A percentile compares a stretch with the other conserved stretches of the same genome.
Conservation (phyloP, 2,113 vertebrate species). For the Anoura caudifer region DNA sequence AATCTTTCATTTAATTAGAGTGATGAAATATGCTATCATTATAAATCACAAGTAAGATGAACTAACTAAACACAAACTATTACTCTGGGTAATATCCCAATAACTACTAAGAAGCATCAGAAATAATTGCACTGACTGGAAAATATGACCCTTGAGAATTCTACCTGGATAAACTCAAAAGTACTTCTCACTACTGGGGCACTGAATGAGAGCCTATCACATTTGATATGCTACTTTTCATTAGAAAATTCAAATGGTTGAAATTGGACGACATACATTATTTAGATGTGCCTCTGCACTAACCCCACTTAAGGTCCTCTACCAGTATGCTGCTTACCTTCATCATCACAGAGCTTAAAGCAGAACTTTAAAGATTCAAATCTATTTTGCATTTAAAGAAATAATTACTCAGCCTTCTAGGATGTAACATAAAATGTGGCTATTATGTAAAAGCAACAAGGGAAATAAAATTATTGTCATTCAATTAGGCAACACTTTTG, state of each 20-base stretch:
- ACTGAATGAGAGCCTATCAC: constrained; percentile 18
- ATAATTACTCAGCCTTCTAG: not conserved
- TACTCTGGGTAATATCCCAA: constrained; percentile 14
- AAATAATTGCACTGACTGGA: constrained; percentile 23
- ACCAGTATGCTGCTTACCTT: not conserved
- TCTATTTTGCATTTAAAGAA: constrained; percentile 15
- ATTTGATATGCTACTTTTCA: constrained; percentile 38
- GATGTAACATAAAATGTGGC: not conserved
- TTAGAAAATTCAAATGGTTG: constrained; percentile 44
- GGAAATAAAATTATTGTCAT: constrained; percentile 24
- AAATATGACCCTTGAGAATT: constrained; percentile 25
- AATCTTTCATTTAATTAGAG: constrained; percentile 9
- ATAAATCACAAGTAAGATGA: constrained; percentile 27
- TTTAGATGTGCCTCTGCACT: constrained; percentile 41
- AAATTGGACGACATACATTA: constrained; percentile 25
- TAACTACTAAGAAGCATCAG: constrained; percentile 28
- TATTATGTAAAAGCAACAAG: not conserved
- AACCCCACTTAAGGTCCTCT: not conserved
- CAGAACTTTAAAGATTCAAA: not conserved
- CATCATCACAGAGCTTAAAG: not conserved
- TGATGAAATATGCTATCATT: constrained; percentile 5
- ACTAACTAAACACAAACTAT: constrained; percentile 13
- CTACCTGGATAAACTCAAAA: constrained; percentile 18
- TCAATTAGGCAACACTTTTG: not conserved
- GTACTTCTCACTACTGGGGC: not conserved